phyloP scores from a whole-genome alignment of 1,140 invertebrate genomes.

The Frieseomelitta varia region DNA sequence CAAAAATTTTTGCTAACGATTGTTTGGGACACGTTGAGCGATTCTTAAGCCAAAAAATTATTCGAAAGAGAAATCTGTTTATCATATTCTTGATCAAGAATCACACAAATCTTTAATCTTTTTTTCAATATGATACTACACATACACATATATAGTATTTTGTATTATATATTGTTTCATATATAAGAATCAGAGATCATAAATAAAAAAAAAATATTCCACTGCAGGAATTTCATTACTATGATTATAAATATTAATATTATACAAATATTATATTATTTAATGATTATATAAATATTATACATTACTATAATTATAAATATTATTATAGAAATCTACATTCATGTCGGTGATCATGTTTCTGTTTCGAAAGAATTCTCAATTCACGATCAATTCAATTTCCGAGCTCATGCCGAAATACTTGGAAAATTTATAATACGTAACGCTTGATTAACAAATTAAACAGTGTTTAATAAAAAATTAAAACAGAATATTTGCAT shows the following conservation, averaged over 20 bases:
- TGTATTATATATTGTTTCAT: too few species aligned
- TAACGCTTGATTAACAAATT: too few species aligned
- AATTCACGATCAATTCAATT: not conserved
- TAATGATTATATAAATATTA: too few species aligned
- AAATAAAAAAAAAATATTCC: too few species aligned
- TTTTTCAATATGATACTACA: not conserved
- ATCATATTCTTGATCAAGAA: conserved; percentile 3
- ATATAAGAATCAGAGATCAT: too few species aligned
- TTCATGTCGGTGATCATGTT: not conserved
- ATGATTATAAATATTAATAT: too few species aligned
- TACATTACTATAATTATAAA: not conserved
- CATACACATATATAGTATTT: too few species aligned
- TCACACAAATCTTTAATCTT: not conserved
- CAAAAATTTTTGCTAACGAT: not conserved
- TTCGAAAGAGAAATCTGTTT: conserved; percentile 6
- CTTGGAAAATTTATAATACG: not conserved
- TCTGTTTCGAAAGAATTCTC: not conserved
- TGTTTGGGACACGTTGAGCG: not conserved
- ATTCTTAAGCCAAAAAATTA: not conserved
- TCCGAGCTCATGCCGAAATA: not conserved
- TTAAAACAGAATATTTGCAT: not conserved
- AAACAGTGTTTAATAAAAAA: not conserved
- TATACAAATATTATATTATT: too few species aligned
- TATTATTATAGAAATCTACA: not conserved
- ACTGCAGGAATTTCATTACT: too few species aligned